Evolutionary conservation across 2,888 invertebrate species (phyloP).

Genomic region (Macrosiphum euphorbiae): DNA sequence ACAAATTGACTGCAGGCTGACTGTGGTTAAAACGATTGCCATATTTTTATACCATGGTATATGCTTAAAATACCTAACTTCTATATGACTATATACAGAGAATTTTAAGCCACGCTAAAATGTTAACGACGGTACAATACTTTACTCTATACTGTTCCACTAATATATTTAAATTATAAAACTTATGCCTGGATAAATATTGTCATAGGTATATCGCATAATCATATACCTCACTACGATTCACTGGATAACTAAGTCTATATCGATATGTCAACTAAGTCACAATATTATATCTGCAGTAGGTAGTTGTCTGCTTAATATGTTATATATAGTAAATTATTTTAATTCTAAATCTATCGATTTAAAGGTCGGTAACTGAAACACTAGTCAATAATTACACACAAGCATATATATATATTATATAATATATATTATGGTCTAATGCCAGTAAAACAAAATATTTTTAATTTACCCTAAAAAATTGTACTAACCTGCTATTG

Average conservation of each 20-base stretch:
- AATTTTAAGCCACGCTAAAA: not conserved
- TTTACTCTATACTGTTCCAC: not conserved
- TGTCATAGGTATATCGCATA: not conserved
- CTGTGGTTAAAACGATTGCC: not conserved
- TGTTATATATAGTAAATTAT: not conserved
- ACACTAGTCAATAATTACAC: not conserved
- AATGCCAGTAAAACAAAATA: not conserved
- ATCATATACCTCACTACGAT: not conserved
- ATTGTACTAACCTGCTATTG: not conserved
- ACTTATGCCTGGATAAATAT: not conserved
- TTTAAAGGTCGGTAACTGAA: not conserved
- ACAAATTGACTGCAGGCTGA: not conserved
- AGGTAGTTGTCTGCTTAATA: not conserved
- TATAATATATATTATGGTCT: no score
- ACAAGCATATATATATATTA: no score
- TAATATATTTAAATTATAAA: not conserved
- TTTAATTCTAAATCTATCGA: not conserved
- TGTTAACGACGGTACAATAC: not conserved
- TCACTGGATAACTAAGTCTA: not conserved
- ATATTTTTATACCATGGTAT: not conserved
- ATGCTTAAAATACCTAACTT: not conserved
- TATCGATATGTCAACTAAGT: not conserved
- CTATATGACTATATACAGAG: no score
- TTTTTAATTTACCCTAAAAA: not conserved
- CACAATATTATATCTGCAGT: not conserved